Conservation (phyloP, 2,113 vertebrate genomes). For the Microcebus griseorufus region DNA sequence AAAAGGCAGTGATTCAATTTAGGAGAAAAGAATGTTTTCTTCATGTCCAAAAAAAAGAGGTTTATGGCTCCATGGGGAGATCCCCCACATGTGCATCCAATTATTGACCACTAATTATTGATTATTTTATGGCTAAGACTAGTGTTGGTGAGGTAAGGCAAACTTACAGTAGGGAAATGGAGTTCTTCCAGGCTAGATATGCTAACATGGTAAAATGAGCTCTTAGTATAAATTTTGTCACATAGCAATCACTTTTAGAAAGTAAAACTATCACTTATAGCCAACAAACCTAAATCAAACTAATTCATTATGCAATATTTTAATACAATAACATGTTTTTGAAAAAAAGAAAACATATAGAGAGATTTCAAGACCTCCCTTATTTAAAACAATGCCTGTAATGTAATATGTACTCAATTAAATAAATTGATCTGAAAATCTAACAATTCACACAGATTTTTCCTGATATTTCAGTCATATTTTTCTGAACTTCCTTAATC, state of each 20-base stretch:
- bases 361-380: background rate
- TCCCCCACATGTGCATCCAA: no score
- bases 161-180: background rate
- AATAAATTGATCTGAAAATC: background rate
- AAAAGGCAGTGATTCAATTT: background rate
- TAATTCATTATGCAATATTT: background rate
- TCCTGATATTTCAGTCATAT: background rate
- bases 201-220: background rate
- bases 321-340: background rate
- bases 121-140: background rate
- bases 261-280: background rate
- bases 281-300: background rate
- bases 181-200: background rate
- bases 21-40: background rate
- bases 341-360: background rate
- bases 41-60: background rate
- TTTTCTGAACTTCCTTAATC: background rate
- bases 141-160: background rate
- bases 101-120: no score
- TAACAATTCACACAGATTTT: background rate
- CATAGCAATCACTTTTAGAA: background rate
- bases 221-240: background rate
- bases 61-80: background rate
- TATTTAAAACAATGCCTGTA: background rate
- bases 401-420: background rate